phyloP scores from a whole-genome alignment of 2,888 invertebrate genomes.

The Limnephilus marmoratus region DNA sequence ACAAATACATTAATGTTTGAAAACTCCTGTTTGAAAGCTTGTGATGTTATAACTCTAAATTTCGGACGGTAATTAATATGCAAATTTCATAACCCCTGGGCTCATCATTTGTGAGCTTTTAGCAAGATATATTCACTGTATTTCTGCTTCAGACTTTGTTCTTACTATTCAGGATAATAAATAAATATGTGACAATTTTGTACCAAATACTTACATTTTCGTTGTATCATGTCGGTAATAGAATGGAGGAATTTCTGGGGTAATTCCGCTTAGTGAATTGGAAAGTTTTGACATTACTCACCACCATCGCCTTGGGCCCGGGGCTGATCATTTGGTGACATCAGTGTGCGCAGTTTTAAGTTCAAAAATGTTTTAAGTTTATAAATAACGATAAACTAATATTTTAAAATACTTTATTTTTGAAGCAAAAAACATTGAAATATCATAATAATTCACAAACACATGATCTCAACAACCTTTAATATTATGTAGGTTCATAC shows the following conservation, averaged over 20 bases:
- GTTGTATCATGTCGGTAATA: not conserved
- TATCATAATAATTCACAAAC: conserved; percentile 10
- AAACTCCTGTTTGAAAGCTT: no score
- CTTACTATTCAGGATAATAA: no score
- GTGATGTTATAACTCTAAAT: no score
- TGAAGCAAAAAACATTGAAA: conserved; percentile 40
- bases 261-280: not conserved
- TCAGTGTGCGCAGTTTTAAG: not conserved
- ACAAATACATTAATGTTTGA: no score
- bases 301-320: no score
- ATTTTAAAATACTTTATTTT: conserved; percentile 42
- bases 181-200: not conserved
- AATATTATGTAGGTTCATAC: not conserved
- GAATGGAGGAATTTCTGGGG: not conserved
- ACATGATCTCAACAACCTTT: conserved; percentile 18
- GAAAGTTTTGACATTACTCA: not conserved
- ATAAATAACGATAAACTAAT: not conserved
- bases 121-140: no score
- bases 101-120: no score
- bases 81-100: no score
- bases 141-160: no score
- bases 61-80: no score
- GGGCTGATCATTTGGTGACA: not conserved
- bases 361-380: not conserved
- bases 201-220: not conserved